Evolutionary conservation across 2,113 vertebrate genomes (phyloP).

Genomic region (Daubentonia madagascariensis): DNA sequence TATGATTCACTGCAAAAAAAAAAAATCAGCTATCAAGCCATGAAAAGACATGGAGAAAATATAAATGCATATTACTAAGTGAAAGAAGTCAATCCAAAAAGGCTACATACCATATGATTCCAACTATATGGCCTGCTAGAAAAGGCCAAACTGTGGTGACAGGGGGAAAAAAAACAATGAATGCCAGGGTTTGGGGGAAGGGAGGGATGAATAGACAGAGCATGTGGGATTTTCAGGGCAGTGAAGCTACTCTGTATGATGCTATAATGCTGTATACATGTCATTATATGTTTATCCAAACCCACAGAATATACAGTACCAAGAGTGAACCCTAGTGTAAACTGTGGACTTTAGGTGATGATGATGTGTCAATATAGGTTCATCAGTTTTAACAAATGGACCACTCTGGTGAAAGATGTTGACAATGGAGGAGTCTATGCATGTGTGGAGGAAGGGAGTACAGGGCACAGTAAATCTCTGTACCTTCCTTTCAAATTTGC

Average conservation of each 20-base stretch:
- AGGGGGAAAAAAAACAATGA: neutral
- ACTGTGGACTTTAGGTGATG: neutral
- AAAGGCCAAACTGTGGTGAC: neutral
- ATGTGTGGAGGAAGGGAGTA: rapidly evolving
- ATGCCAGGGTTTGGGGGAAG: too few relatives aligned
- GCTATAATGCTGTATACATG: neutral
- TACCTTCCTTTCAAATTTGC: neutral
- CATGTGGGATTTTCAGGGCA: neutral
- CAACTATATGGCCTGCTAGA: neutral
- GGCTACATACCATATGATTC: neutral
- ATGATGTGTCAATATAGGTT: neutral
- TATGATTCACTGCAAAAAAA: neutral
- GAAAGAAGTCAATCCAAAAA: neutral
- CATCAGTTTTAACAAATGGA: neutral
- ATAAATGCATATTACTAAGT: neutral
- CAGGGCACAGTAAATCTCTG: neutral
- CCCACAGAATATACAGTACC: neutral
- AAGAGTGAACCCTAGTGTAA: neutral
- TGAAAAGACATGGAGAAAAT: neutral
- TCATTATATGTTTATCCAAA: neutral
- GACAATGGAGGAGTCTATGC: too few relatives aligned
- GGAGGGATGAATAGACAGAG: neutral
- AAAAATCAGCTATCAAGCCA: neutral
- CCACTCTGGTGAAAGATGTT: too few relatives aligned
- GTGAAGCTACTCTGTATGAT: neutral